Conservation (phyloP, 92 coral and sea anemone species). For the Zoanthus sociatus region DNA sequence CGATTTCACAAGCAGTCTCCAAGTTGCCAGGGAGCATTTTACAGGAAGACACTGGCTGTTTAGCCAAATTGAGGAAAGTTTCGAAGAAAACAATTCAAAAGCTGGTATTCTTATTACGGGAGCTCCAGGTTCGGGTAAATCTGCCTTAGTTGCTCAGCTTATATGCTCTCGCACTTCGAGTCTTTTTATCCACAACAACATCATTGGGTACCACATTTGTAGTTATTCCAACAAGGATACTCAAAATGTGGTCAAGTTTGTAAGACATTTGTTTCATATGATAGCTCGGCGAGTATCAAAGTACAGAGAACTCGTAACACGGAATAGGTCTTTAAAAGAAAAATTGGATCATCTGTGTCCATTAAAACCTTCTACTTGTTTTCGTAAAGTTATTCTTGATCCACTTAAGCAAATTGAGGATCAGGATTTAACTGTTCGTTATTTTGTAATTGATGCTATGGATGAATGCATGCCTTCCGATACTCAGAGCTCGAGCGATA, state of each 20-base stretch:
- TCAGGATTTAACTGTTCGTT: background rate
- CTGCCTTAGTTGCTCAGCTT: slow-evolving; percentile 52
- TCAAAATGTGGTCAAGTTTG: slow-evolving; percentile 57
- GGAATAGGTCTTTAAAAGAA: background rate
- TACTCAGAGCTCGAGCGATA: slow-evolving; percentile 9
- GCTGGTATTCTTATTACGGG: slow-evolving; percentile 50
- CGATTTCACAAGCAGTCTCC: slow-evolving; percentile 29
- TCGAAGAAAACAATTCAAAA: slow-evolving; percentile 16
- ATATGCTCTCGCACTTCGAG: slow-evolving; percentile 61
- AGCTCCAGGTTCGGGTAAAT: slow-evolving; percentile 63
- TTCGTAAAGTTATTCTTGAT: slow-evolving; percentile 40
- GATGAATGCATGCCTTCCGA: slow-evolving; percentile 55
- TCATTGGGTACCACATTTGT: slow-evolving; percentile 63
- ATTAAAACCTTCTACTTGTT: slow-evolving; percentile 39
- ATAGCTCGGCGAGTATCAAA: slow-evolving; percentile 43
- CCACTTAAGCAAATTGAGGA: slow-evolving; percentile 44
- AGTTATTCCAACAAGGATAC: slow-evolving; percentile 46
- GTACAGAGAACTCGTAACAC: background rate
- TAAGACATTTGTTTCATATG: slow-evolving; percentile 47
- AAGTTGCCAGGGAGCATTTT: slow-evolving; percentile 36
- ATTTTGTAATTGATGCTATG: slow-evolving; percentile 51
- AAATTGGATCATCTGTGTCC: slow-evolving; percentile 31
- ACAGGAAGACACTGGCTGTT: slow-evolving; percentile 59
- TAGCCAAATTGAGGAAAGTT: slow-evolving; percentile 43
- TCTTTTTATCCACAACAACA: slow-evolving; percentile 48